These are phyloP conservation scores for Sprattus sprattus DNA, from an alignment of 2,113 vertebrate species.

Conservation along the genomic window DNA sequence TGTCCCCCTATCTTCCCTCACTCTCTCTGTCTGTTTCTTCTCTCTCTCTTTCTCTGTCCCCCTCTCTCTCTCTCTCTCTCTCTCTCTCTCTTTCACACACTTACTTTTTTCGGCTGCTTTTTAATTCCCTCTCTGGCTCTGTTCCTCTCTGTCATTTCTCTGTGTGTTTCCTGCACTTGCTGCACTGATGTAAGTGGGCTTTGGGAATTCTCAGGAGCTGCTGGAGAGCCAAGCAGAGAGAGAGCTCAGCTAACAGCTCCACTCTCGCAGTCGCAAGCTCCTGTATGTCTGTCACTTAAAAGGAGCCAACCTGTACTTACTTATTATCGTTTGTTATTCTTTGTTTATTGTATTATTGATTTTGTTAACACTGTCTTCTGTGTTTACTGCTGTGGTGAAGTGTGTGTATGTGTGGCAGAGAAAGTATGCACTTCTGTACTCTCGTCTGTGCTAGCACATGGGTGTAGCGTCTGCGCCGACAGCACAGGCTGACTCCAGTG, in stretches of 20 bases:
- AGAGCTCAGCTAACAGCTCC: not conserved
- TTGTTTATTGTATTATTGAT: constrained; percentile 31
- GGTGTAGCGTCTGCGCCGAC: not conserved
- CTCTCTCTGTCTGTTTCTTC: not conserved
- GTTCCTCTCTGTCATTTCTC: not conserved
- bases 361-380: not conserved
- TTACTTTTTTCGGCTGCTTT: constrained; percentile 15
- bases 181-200: not conserved
- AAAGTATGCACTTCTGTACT: not conserved
- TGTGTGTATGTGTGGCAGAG: not conserved
- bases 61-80: constrained; percentile 9
- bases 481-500: not conserved
- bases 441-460: not conserved
- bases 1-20: not conserved
- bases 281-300: not conserved
- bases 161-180: not conserved
- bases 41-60: not conserved
- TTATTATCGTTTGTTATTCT: constrained; percentile 22
- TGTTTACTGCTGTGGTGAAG: not conserved
- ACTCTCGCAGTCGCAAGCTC: not conserved
- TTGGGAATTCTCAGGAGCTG: not conserved
- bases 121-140: not conserved
- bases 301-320: not conserved
- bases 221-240: not conserved
- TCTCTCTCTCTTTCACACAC: not conserved